phyloP scores from a whole-genome alignment of 2,113 vertebrate species.

The Triplophysa dalaica region DNA sequence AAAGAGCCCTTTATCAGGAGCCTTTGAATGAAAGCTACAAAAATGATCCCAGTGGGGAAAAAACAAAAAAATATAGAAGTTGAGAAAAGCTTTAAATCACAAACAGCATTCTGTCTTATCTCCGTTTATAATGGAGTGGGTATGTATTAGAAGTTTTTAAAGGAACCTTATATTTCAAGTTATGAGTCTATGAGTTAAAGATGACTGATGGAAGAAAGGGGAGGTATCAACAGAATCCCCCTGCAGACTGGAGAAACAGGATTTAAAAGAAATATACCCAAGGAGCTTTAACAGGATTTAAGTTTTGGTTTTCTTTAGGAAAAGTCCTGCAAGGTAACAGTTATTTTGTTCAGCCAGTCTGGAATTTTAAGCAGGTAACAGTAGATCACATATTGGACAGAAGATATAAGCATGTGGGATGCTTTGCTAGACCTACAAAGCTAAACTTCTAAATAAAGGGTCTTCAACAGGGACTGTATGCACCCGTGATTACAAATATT shows the following conservation, averaged over 20 bases:
- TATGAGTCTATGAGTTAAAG: not conserved
- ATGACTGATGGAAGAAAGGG: not conserved
- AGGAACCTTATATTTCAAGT: constrained; percentile 33
- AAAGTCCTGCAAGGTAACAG: not conserved
- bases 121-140: constrained; percentile 29
- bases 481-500: too few relatives aligned
- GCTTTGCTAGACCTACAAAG: not conserved
- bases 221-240: not conserved
- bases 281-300: constrained; percentile 19
- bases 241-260: not conserved
- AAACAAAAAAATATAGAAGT: constrained; percentile 11
- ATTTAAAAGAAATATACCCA: constrained; percentile 22
- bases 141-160: constrained; percentile 15
- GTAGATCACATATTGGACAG: not conserved
- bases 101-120: constrained; percentile 43
- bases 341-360: not conserved
- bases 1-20: constrained; percentile 34
- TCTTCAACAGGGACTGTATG: too few relatives aligned
- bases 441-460: too few relatives aligned
- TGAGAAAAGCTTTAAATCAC: constrained; percentile 30
- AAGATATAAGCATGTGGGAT: not conserved
- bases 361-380: not conserved
- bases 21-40: constrained; percentile 13
- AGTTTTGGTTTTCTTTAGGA: constrained; percentile 3
- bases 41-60: constrained; percentile 20